These are phyloP conservation scores for Sandelia bainsii DNA, from an alignment of 2,797 vertebrate genomes.

Conservation along the genomic window DNA sequence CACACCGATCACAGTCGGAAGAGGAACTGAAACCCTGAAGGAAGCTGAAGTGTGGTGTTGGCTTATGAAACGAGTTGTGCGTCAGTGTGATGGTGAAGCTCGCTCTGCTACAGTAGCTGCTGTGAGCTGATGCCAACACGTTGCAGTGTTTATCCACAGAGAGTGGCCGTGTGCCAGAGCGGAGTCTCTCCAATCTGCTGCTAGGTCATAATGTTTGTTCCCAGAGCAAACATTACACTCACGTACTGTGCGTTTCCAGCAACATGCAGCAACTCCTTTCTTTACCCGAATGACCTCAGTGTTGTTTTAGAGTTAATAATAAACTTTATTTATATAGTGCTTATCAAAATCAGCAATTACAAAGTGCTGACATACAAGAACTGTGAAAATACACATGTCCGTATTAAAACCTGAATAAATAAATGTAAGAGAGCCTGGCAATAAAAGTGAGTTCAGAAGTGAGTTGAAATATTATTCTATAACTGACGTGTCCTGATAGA, in stretches of 20 bases:
- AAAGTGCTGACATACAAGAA: too few species aligned
- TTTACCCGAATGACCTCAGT: neutral
- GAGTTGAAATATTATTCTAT: too few species aligned
- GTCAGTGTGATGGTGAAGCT: neutral
- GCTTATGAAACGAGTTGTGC: neutral
- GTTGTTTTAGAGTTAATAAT: neutral
- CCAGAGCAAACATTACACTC: neutral
- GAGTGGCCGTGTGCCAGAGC: neutral
- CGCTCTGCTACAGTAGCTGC: too few species aligned
- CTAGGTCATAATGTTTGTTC: neutral
- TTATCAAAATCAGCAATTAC: too few species aligned
- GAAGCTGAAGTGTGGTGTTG: neutral
- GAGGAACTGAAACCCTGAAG: constrained; percentile 37
- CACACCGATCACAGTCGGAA: neutral
- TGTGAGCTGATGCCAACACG: neutral
- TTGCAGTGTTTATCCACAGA: neutral
- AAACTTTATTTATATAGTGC: too few species aligned
- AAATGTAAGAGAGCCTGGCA: too few species aligned
- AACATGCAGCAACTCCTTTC: neutral
- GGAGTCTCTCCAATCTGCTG: constrained; percentile 3
- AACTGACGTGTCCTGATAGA: too few species aligned
- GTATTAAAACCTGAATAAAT: too few species aligned
- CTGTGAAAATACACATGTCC: too few species aligned
- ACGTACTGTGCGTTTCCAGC: neutral
- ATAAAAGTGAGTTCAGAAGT: too few species aligned